These are phyloP conservation scores for Molossus alvarezi DNA, from an alignment of 2,797 vertebrate genomes.

Conservation along the genomic window DNA sequence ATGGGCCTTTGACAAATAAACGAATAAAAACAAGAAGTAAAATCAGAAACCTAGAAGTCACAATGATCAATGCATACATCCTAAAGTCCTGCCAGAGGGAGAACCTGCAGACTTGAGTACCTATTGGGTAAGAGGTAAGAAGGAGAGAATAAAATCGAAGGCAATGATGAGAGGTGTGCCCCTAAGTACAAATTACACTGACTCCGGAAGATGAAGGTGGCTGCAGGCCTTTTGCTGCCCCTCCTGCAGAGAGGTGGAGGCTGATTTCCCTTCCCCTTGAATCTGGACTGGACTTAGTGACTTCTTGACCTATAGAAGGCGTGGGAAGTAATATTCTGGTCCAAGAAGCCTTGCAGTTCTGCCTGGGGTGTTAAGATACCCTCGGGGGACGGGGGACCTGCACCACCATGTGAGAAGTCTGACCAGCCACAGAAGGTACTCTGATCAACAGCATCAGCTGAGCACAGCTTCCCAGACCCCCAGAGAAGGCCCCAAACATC, in stretches of 20 bases:
- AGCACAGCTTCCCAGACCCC: background rate
- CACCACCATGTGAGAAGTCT: background rate
- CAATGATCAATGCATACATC: background rate
- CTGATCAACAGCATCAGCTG: background rate
- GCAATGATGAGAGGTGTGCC: background rate
- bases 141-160: constrained; percentile 4
- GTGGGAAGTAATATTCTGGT: background rate
- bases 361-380: background rate
- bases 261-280: background rate
- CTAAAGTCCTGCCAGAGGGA: background rate
- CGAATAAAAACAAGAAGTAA: background rate
- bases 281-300: background rate
- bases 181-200: background rate
- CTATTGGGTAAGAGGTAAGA: background rate
- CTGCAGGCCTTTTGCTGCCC: background rate
- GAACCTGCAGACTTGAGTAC: background rate
- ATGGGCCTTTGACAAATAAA: background rate
- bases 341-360: background rate
- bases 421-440: background rate
- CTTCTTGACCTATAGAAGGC: background rate
- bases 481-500: background rate
- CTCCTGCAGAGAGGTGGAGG: background rate
- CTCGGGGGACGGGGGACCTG: accelerated
- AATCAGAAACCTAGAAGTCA: background rate
- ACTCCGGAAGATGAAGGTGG: background rate